These are phyloP conservation scores for Colletes latitarsis DNA, from an alignment of 1,140 invertebrate species.

Conservation along the genomic window DNA sequence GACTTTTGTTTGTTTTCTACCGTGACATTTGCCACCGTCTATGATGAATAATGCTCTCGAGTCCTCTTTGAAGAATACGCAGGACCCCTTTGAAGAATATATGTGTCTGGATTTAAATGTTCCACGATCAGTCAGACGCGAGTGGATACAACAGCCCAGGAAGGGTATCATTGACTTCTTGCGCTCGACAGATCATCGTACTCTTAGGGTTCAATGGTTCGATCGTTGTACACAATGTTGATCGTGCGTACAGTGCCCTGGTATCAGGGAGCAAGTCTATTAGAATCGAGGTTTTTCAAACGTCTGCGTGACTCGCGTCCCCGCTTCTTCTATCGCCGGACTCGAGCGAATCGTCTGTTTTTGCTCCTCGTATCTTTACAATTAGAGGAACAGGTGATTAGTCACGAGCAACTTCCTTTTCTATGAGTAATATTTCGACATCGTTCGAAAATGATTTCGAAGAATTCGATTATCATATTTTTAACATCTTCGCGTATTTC, in stretches of 20 bases:
- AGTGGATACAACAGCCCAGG: background rate
- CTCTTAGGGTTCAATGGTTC: slow-evolving; percentile 2
- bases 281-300: background rate
- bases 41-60: slow-evolving; percentile 14
- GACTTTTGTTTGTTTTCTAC: slow-evolving; percentile 6
- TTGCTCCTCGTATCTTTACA: too few relatives aligned
- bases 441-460: too few relatives aligned
- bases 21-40: slow-evolving; percentile 32
- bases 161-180: slow-evolving; percentile 17
- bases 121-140: slow-evolving; percentile 26
- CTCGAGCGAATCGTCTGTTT: too few relatives aligned
- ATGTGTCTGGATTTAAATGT: background rate
- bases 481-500: too few relatives aligned
- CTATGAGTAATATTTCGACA: too few relatives aligned
- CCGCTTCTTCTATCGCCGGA: too few relatives aligned
- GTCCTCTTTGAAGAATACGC: background rate
- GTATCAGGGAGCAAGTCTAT: background rate
- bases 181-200: slow-evolving; percentile 22
- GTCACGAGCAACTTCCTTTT: too few relatives aligned
- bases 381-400: too few relatives aligned
- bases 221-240: background rate
- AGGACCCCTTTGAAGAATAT: background rate
- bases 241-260: too few relatives aligned
- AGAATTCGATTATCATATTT: too few relatives aligned
- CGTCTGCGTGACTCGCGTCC: too few relatives aligned